Evolutionary conservation across 2,113 vertebrate genomes (phyloP).

Genomic region (Asarcornis scutulata): DNA sequence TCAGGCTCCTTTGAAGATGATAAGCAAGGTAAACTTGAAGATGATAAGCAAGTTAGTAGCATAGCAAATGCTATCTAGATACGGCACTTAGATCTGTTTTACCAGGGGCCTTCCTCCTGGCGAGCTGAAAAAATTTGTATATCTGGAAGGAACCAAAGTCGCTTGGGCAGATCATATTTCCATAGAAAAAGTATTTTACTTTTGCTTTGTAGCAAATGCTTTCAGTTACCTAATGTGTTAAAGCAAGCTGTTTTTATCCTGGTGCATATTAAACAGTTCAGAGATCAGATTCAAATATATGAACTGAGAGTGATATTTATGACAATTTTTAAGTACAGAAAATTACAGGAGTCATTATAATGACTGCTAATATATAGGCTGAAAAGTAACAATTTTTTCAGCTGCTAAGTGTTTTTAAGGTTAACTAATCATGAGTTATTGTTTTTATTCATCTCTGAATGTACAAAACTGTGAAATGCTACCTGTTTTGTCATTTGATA

Average conservation of each 20-base stretch:
- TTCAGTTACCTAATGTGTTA: neutral
- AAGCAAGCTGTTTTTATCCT: neutral
- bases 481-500: neutral
- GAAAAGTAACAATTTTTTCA: neutral
- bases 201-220: neutral
- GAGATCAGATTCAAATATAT: neutral
- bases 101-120: neutral
- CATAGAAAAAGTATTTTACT: rapidly evolving
- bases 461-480: neutral
- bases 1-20: neutral
- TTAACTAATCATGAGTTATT: neutral
- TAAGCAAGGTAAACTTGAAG: neutral
- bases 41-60: neutral
- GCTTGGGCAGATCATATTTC: neutral
- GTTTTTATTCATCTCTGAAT: neutral
- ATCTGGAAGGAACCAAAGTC: neutral
- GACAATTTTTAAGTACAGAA: neutral
- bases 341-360: neutral
- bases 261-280: neutral
- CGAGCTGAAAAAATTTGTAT: neutral
- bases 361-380: neutral
- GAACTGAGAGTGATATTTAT: neutral
- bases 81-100: neutral
- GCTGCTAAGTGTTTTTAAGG: neutral
- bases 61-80: neutral